Evolutionary conservation across 2,113 vertebrate species (phyloP).

Genomic region (Syngnathus scovelli): DNA sequence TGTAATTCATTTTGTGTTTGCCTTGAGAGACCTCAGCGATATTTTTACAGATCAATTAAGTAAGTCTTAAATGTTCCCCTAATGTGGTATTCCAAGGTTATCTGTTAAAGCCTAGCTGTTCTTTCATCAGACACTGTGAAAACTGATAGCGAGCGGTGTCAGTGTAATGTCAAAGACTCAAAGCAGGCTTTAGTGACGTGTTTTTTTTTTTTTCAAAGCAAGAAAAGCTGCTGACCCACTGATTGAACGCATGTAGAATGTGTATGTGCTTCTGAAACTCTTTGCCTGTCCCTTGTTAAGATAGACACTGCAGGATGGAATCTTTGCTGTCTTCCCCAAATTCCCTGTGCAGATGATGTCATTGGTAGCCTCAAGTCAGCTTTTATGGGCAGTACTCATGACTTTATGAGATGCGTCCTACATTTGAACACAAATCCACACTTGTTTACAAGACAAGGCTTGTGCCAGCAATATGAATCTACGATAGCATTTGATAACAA

Average conservation of each 20-base stretch:
- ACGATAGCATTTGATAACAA: slow-evolving; percentile 13
- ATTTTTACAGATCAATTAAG: slow-evolving; percentile 30
- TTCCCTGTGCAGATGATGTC: slow-evolving; percentile 1
- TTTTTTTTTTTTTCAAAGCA: background rate
- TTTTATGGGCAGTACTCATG: slow-evolving; percentile 21
- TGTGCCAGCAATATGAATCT: slow-evolving; percentile 13
- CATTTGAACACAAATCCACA: slow-evolving; percentile 28
- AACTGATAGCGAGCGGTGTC: background rate
- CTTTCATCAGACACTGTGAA: slow-evolving; percentile 31
- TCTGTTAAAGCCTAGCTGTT: slow-evolving; percentile 7
- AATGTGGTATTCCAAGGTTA: slow-evolving; percentile 10
- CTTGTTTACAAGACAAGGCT: slow-evolving; percentile 31
- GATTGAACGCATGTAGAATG: background rate
- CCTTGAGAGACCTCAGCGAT: slow-evolving; percentile 25
- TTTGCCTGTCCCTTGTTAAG: background rate
- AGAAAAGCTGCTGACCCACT: background rate
- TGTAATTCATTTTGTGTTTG: slow-evolving; percentile 22
- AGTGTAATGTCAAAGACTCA: background rate
- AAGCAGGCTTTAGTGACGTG: background rate
- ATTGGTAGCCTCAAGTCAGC: slow-evolving; percentile 14
- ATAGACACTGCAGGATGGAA: background rate
- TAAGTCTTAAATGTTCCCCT: slow-evolving; percentile 18
- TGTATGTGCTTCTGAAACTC: background rate
- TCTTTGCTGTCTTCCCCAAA: background rate
- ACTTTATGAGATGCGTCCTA: slow-evolving; percentile 37